These are phyloP conservation scores for Drosophila nigrodunni DNA, from an alignment of 1,140 invertebrate species.

Conservation along the genomic window DNA sequence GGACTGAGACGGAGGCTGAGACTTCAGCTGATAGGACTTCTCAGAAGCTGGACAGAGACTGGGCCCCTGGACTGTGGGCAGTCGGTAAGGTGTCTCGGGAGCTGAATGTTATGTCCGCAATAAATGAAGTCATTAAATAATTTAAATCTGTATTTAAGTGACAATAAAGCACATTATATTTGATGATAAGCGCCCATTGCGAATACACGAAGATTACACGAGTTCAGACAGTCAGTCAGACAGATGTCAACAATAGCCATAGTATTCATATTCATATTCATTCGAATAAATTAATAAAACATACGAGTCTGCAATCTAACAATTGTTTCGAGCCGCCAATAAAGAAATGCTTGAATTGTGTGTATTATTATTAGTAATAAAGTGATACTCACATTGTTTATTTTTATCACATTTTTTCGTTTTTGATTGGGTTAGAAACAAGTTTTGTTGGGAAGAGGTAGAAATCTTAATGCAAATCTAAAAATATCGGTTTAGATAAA, in stretches of 20 bases:
- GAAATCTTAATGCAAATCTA: background rate
- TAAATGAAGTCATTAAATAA: constrained; percentile 77
- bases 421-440: background rate
- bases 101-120: constrained; percentile 25
- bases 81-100: constrained; percentile 17
- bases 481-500: background rate
- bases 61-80: background rate
- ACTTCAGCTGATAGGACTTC: constrained; percentile 4
- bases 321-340: background rate
- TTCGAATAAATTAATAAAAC: constrained; percentile 1
- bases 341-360: background rate
- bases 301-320: constrained; percentile 1
- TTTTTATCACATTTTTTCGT: background rate
- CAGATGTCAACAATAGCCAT: constrained; percentile 28
- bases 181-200: constrained; percentile 68
- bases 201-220: constrained; percentile 24
- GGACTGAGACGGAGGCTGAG: background rate
- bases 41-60: background rate
- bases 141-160: constrained; percentile 78
- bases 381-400: background rate
- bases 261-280: constrained; percentile 7
- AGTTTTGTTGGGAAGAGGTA: background rate
- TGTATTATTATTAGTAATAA: background rate
- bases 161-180: constrained; percentile 77
- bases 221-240: background rate